These are phyloP conservation scores for Nephrotoma appendiculata DNA, from an alignment of 2,888 invertebrate species.

Conservation along the genomic window DNA sequence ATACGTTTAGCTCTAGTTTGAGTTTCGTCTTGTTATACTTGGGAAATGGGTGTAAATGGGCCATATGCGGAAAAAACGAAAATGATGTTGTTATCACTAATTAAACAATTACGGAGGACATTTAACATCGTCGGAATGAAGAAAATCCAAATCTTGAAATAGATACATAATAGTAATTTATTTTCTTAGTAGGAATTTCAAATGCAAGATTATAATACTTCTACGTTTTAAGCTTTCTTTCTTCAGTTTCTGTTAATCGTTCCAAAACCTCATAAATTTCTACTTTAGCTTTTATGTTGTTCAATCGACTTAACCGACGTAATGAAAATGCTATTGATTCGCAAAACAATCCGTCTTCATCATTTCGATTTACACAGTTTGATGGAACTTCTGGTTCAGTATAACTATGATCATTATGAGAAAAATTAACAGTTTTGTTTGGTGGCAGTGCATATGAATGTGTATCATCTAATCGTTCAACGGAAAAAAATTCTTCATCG, in stretches of 20 bases:
- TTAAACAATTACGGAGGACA: no score
- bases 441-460: background rate
- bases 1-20: no score
- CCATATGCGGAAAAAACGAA: no score
- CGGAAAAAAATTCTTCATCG: background rate
- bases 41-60: no score
- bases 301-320: constrained; percentile 24
- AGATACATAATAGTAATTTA: no score
- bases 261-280: constrained; percentile 29
- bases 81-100: no score
- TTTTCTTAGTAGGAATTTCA: no score
- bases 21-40: no score
- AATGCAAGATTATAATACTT: background rate
- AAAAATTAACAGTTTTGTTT: background rate
- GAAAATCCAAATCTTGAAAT: no score
- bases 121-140: no score
- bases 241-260: constrained; percentile 22
- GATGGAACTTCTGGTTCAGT: background rate
- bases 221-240: background rate
- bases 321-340: constrained; percentile 26
- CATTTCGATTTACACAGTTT: constrained; percentile 13
- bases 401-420: background rate
- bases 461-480: background rate
- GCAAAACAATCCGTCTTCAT: constrained; percentile 28
- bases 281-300: constrained; percentile 29